Evolutionary conservation across 2,113 vertebrate species (phyloP).

Genomic region (Tachysurus vachellii): DNA sequence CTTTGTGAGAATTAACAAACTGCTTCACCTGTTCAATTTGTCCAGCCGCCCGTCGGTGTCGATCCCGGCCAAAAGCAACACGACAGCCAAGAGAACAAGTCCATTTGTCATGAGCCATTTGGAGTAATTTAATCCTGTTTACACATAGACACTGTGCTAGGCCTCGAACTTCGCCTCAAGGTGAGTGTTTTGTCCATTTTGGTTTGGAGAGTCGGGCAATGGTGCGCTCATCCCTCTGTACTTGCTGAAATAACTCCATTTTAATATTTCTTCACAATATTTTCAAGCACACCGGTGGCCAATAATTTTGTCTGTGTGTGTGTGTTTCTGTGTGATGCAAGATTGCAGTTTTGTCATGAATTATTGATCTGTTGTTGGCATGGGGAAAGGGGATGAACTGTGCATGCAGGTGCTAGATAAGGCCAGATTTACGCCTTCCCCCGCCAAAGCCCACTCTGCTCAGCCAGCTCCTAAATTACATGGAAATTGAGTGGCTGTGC

Average conservation of each 20-base stretch:
- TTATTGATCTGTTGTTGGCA: constrained; percentile 80
- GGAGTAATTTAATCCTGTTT: constrained; percentile 50
- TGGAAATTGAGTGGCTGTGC: constrained; percentile 76
- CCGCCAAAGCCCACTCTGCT: constrained; percentile 69
- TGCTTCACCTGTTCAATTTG: neutral
- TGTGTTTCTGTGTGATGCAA: constrained; percentile 46
- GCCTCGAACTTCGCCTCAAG: neutral
- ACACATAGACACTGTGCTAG: neutral
- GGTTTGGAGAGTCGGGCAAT: neutral
- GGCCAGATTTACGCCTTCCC: constrained; percentile 78
- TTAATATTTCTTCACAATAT: constrained; percentile 66
- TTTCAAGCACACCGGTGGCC: constrained; percentile 71
- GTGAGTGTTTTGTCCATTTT: constrained; percentile 12
- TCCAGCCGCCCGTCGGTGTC: neutral
- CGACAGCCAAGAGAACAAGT: constrained; percentile 37
- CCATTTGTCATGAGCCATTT: constrained; percentile 57
- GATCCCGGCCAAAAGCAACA: constrained; percentile 10
- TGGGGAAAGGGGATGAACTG: constrained; percentile 75
- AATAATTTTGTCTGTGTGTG: constrained; percentile 58
- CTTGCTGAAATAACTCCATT: neutral
- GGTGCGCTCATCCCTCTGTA: neutral
- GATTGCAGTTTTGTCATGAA: constrained; percentile 75
- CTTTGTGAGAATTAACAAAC: constrained; percentile 56
- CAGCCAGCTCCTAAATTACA: constrained; percentile 76
- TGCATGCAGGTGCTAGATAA: constrained; percentile 78